phyloP scores from a whole-genome alignment of 1,140 invertebrate species.

The Physella acuta region DNA sequence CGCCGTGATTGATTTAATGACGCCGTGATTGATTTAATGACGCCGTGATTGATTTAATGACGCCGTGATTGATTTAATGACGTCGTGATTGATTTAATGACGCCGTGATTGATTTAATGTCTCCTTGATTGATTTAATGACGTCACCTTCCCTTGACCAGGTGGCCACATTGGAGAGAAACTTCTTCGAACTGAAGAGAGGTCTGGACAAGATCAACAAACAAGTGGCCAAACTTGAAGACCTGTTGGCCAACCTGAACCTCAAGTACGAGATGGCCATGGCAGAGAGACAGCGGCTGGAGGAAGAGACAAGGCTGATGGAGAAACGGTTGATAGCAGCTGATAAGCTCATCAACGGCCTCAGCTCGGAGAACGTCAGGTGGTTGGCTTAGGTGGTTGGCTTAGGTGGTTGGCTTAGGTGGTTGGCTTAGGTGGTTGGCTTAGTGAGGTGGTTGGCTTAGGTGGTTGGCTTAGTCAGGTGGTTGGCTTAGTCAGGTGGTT shows the following conservation, averaged over 20 bases:
- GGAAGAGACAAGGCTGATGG: conserved; percentile 78
- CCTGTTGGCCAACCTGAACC: conserved; percentile 69
- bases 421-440: too few relatives aligned
- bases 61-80: too few relatives aligned
- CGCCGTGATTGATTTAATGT: too few relatives aligned
- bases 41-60: too few relatives aligned
- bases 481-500: neutral
- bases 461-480: neutral
- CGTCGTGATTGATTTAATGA: too few relatives aligned
- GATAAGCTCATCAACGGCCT: conserved; percentile 80
- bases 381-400: too few relatives aligned
- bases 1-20: too few relatives aligned
- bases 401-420: too few relatives aligned
- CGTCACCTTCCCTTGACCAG: conserved; percentile 24
- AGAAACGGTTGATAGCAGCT: conserved; percentile 74
- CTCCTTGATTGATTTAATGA: neutral
- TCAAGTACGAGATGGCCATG: conserved; percentile 74
- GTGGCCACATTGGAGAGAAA: conserved; percentile 70
- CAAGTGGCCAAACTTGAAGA: conserved; percentile 73
- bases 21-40: too few relatives aligned
- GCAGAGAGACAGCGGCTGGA: conserved; percentile 71
- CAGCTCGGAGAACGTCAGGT: conserved; percentile 73
- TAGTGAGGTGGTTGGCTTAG: neutral
- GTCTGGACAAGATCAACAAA: conserved; percentile 72
- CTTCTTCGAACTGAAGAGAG: conserved; percentile 62